Evolutionary conservation across 2,113 vertebrate genomes (phyloP).

Genomic region (Oceanodroma tethys): DNA sequence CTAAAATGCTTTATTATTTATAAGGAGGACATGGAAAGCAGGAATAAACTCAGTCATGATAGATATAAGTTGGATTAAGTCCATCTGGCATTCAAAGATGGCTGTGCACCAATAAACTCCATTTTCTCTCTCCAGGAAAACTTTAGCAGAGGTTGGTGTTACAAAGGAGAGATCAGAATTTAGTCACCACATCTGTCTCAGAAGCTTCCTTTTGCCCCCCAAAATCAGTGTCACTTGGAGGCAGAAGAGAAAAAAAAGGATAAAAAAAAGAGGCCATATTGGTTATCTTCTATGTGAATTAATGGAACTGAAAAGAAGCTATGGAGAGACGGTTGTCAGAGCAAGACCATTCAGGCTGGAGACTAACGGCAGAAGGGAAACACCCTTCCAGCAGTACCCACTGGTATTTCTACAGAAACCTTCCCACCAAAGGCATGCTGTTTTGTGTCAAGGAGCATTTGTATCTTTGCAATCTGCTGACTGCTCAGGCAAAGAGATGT

Average conservation of each 20-base stretch:
- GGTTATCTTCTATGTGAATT: background rate
- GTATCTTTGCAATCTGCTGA: background rate
- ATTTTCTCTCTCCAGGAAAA: conserved; percentile 23
- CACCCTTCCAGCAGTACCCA: background rate
- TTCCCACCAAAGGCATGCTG: background rate
- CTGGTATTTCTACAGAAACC: conserved; percentile 10
- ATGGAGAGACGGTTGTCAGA: background rate
- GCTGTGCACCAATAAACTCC: background rate
- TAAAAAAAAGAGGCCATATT: rapidly evolving
- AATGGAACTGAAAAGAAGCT: background rate
- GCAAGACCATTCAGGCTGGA: background rate
- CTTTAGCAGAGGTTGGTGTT: background rate
- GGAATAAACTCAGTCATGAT: background rate
- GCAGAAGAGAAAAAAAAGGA: background rate
- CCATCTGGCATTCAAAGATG: background rate
- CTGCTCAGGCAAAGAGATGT: background rate
- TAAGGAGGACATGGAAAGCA: background rate
- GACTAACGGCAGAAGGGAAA: background rate
- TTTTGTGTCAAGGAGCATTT: background rate
- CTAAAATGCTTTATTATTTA: background rate
- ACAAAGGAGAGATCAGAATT: background rate
- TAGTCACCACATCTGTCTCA: background rate
- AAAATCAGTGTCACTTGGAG: background rate
- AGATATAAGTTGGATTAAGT: background rate
- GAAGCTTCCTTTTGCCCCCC: background rate